A percentile compares a stretch with the other conserved stretches of the same genome.
These are phyloP conservation scores for Turnix velox DNA, from an alignment of 2,113 vertebrate species.

Conservation along the genomic window DNA sequence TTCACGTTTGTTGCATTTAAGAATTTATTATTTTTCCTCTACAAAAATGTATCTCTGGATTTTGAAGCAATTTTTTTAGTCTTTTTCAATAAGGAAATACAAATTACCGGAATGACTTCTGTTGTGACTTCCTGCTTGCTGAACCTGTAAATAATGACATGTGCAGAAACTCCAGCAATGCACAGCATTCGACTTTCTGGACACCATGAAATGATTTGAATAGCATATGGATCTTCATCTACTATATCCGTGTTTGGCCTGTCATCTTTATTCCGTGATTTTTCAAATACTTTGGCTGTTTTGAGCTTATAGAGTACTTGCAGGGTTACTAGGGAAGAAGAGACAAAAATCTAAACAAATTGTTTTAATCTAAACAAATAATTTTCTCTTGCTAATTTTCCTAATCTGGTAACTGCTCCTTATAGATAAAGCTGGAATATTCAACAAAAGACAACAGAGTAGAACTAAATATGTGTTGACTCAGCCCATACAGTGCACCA, in stretches of 20 bases:
- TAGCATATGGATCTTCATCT: conserved; percentile 97
- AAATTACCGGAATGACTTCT: conserved; percentile 90
- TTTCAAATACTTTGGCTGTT: conserved; percentile 99
- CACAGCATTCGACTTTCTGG: conserved; percentile 95
- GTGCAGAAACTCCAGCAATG: conserved; percentile 94
- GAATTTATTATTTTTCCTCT: not conserved
- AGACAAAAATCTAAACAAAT: not conserved
- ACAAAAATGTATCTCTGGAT: not conserved
- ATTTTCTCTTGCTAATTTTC: not conserved
- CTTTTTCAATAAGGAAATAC: not conserved
- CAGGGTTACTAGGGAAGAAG: conserved; percentile 84
- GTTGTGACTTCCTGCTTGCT: conserved; percentile 94
- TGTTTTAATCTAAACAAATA: not conserved
- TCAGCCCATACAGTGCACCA: not conserved
- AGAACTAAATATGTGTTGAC: not conserved
- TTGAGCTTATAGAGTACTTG: conserved; percentile 98
- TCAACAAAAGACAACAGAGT: not conserved
- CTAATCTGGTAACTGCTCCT: not conserved
- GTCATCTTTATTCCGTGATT: conserved; percentile 90
- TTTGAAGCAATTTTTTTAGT: not conserved
- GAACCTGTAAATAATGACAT: conserved; percentile 94
- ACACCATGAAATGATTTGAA: conserved; percentile 97
- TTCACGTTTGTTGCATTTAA: not conserved
- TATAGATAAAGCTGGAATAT: not conserved
- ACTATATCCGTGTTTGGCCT: conserved; percentile 88